phyloP scores from a whole-genome alignment of 2,113 vertebrate species.

The Gymnocephalus cernua region DNA sequence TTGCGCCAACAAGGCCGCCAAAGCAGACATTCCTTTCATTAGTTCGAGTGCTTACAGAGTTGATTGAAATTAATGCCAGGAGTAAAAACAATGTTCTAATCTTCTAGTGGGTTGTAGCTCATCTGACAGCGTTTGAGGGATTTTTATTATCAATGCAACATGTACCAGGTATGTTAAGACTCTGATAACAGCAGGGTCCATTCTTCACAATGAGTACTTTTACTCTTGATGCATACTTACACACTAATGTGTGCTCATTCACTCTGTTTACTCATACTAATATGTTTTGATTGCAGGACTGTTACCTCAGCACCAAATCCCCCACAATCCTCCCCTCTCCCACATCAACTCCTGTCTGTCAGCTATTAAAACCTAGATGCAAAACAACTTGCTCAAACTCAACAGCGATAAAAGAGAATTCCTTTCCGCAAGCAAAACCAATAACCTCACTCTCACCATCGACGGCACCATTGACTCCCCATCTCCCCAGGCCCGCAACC shows the following conservation, averaged over 20 bases:
- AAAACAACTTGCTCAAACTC: too few species aligned
- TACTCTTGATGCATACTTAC: not conserved
- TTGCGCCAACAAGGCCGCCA: not conserved
- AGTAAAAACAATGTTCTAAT: slow-evolving; percentile 14
- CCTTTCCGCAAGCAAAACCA: too few species aligned
- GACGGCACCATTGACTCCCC: too few species aligned
- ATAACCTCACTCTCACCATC: too few species aligned
- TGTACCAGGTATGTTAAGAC: too few species aligned
- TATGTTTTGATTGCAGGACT: too few species aligned
- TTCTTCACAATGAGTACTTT: not conserved
- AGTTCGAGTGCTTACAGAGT: not conserved
- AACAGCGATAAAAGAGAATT: too few species aligned
- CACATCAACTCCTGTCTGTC: too few species aligned
- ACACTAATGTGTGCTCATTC: not conserved
- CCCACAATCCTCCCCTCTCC: too few species aligned
- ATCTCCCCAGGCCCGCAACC: too few species aligned
- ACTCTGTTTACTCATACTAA: not conserved
- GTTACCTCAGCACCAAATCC: too few species aligned
- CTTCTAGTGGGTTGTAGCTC: not conserved
- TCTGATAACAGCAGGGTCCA: not conserved
- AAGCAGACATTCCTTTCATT: not conserved
- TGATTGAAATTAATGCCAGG: slow-evolving; percentile 19
- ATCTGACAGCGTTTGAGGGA: not conserved
- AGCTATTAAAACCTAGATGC: too few species aligned
- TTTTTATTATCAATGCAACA: not conserved